These are phyloP conservation scores for Chaunax sp. DNA, from an alignment of 2,797 vertebrate species.

Conservation along the genomic window DNA sequence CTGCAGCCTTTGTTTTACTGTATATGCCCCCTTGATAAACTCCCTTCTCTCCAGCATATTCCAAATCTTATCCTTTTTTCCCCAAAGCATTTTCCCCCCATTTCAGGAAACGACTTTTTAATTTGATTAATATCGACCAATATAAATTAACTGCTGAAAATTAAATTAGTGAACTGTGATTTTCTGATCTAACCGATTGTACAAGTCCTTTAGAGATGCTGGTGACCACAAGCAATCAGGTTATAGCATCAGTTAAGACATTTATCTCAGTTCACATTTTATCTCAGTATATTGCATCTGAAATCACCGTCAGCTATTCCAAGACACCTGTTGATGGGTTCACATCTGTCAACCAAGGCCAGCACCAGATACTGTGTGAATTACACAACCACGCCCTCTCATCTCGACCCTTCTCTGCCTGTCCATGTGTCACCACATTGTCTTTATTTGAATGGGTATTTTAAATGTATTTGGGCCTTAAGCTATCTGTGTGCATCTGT, in stretches of 20 bases:
- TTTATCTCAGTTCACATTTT: too few relatives aligned
- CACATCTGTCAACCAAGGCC: constrained; percentile 49
- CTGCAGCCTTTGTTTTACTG: background rate
- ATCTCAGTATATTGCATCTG: constrained; percentile 10
- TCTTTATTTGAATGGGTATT: background rate
- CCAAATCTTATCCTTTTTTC: background rate
- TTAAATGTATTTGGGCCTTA: background rate
- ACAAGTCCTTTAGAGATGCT: constrained; percentile 1
- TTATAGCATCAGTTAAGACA: background rate
- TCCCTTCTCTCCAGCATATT: too few relatives aligned
- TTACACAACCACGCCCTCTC: constrained; percentile 39
- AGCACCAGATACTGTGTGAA: constrained; percentile 61
- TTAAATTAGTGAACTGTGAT: constrained; percentile 10
- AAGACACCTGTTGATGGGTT: constrained; percentile 59
- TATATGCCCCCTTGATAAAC: background rate
- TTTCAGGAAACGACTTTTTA: background rate
- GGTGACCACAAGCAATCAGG: too few relatives aligned
- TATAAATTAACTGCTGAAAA: constrained; percentile 9
- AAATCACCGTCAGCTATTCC: constrained; percentile 25
- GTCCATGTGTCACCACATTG: background rate
- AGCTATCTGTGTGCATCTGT: background rate
- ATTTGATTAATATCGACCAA: constrained; percentile 6
- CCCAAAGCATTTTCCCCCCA: background rate
- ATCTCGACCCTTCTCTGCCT: constrained; percentile 23
- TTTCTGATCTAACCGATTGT: constrained; percentile 9